phyloP scores from a whole-genome alignment of 1,140 invertebrate genomes.

The Contarinia nasturtii region DNA sequence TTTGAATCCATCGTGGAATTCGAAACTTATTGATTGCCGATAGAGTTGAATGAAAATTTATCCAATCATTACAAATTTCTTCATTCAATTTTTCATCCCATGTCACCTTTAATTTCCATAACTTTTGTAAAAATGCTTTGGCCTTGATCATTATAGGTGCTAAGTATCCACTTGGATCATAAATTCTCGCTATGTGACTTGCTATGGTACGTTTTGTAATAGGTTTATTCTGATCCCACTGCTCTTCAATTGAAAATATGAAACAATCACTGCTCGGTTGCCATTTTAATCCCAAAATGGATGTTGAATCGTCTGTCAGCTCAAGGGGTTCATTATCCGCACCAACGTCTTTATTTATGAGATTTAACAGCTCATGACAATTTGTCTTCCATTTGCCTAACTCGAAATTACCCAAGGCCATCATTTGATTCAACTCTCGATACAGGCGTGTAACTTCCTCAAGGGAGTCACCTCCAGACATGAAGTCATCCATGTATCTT shows the following conservation, averaged over 20 bases:
- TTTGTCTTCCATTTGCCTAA: conserved; percentile 11
- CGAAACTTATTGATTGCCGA: not conserved
- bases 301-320: not conserved
- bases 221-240: not conserved
- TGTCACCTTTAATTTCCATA: conserved; percentile 11
- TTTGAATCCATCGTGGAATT: not conserved
- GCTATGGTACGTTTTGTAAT: not conserved
- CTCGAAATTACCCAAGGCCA: not conserved
- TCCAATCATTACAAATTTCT: too few species aligned
- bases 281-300: not conserved
- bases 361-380: conserved; percentile 6
- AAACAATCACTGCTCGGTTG: not conserved
- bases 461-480: conserved; percentile 9
- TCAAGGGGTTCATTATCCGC: not conserved
- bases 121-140: conserved; percentile 19
- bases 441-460: conserved; percentile 7
- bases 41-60: not conserved
- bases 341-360: not conserved
- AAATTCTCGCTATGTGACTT: not conserved
- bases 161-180: conserved; percentile 18
- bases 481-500: conserved; percentile 14
- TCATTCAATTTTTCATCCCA: too few species aligned
- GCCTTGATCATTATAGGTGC: conserved; percentile 15
- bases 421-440: not conserved
- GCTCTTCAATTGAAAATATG: not conserved